Conservation (phyloP, 2,113 vertebrate species). For the Neomonachus schauinslandi region DNA sequence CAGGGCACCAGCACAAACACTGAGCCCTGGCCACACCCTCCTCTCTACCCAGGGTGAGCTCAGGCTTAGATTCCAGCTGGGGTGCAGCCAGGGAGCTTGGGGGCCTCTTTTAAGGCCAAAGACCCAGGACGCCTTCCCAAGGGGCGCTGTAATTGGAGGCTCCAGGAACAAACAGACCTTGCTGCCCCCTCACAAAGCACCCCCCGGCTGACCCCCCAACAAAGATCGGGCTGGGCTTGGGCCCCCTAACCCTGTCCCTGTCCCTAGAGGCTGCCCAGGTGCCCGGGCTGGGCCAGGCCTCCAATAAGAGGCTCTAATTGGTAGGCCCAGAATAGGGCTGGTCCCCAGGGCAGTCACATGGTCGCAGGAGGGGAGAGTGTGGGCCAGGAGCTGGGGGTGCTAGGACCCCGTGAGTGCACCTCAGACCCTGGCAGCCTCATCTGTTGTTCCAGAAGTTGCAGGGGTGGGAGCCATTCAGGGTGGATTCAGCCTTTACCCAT, state of each 20-base stretch:
- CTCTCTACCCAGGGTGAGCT: rapidly evolving
- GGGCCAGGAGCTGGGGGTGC: not conserved
- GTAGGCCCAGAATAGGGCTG: not conserved
- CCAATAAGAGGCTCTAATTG: slow-evolving; percentile 76
- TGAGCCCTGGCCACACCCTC: rapidly evolving
- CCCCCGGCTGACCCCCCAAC: slow-evolving; percentile 76
- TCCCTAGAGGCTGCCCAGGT: slow-evolving; percentile 80
- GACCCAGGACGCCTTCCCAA: not conserved
- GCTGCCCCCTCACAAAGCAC: slow-evolving; percentile 71
- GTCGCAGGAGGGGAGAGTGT: rapidly evolving
- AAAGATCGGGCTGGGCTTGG: slow-evolving; percentile 73
- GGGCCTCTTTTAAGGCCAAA: slow-evolving; percentile 36
- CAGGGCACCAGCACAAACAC: not conserved
- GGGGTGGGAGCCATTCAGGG: rapidly evolving
- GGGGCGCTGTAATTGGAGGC: slow-evolving; percentile 76
- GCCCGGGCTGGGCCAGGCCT: slow-evolving; percentile 65
- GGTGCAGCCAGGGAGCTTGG: not conserved
- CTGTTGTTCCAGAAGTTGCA: not conserved
- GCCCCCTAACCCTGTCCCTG: slow-evolving; percentile 76
- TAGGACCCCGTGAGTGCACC: not conserved
- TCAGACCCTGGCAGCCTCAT: not conserved
- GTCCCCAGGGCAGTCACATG: not conserved
- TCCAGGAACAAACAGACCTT: slow-evolving; percentile 57
- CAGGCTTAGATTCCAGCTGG: not conserved
- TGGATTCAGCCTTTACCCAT: rapidly evolving